phyloP scores from a whole-genome alignment of 2,888 invertebrate species.

The Ornithoptera priamus region DNA sequence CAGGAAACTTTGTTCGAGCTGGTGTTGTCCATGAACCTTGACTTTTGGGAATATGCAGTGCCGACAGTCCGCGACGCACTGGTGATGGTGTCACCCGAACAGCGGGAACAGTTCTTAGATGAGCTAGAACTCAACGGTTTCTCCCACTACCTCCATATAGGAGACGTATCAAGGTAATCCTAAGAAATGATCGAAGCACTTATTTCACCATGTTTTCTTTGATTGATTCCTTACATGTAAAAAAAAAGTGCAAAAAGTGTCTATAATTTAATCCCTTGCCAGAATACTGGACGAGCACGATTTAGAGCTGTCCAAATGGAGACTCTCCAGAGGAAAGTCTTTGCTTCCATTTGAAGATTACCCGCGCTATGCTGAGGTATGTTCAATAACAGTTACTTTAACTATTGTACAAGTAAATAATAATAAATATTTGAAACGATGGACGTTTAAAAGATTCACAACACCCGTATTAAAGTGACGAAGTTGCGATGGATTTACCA shows the following conservation, averaged over 20 bases:
- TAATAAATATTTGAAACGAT: not conserved
- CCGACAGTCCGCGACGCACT: slow-evolving; percentile 42
- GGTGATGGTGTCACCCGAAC: slow-evolving; percentile 48
- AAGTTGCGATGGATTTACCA: too few relatives aligned
- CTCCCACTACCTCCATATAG: slow-evolving; percentile 43
- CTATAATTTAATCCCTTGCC: slow-evolving; percentile 13
- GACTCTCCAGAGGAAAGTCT: slow-evolving; percentile 33
- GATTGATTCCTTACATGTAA: not conserved
- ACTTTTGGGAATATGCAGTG: slow-evolving; percentile 49
- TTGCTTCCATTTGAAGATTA: slow-evolving; percentile 79
- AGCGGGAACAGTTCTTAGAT: slow-evolving; percentile 36
- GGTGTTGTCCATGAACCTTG: slow-evolving; percentile 40
- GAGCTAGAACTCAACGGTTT: slow-evolving; percentile 41
- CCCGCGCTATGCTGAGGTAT: slow-evolving; percentile 77
- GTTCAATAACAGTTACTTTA: not conserved
- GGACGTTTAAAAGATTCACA: too few relatives aligned
- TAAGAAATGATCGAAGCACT: not conserved
- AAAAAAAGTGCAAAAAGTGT: not conserved
- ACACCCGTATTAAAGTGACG: too few relatives aligned
- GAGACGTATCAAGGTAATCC: slow-evolving; percentile 48
- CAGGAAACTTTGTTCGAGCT: slow-evolving; percentile 38
- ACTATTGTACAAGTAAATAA: not conserved
- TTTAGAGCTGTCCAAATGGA: slow-evolving; percentile 34
- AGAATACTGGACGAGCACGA: slow-evolving; percentile 44
- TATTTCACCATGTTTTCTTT: not conserved